Base-by-base conservation (phyloP, 2,113 vertebrate species). In the Balaeniceps rex region DNA sequence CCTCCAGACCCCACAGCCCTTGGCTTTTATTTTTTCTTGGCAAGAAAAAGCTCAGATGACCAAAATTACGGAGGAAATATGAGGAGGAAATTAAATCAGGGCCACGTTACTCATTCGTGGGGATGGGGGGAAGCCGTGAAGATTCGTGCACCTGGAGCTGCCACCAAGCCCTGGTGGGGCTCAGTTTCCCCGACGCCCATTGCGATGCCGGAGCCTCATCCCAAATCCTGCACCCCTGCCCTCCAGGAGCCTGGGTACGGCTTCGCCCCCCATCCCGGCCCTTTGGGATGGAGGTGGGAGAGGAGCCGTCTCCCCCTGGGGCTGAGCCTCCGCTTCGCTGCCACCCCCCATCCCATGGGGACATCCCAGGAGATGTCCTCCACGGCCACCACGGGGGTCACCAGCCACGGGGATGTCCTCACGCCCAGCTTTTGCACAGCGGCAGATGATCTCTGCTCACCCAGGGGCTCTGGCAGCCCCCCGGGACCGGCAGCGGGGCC, bases 261-360 rank as follows among this genome's bases (percentile, higher is more conserved):
- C 42, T 54, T 28, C 7, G 0, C 15, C 11, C 44, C 34, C 46
- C 26, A 36, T 34, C 34, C 14, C 6, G 2, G 7, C 15, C 46
- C 42, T 14, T 29, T 14, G 70, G 66, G 52, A 47, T 26, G n/a
- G 87, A 44, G 55, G 19, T 9, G 25, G 47, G 68, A 46, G 36
- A 69, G 57, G 63, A 87, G 11, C 5, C 2, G 0, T 4, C 34
- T 19, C 11, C 34, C 12, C 21, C 18, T 9, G 1, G 6, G 71
- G 52, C 52, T 77, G 47, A 74, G 38, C 9, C 28, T 23, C 21
- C 1, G 3, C 15, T 61, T 66, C 2, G 19, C 69, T 47, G 24
- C 25, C 55, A 26, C 8, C 46, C 33, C 71, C 22, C 44, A 8
- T 0, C 18, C 15, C 34, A 0, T 2, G 33, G n/a, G 0, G 4